Evolutionary conservation across 2,797 vertebrate genomes (phyloP).

Genomic region (Anniella stebbinsi): DNA sequence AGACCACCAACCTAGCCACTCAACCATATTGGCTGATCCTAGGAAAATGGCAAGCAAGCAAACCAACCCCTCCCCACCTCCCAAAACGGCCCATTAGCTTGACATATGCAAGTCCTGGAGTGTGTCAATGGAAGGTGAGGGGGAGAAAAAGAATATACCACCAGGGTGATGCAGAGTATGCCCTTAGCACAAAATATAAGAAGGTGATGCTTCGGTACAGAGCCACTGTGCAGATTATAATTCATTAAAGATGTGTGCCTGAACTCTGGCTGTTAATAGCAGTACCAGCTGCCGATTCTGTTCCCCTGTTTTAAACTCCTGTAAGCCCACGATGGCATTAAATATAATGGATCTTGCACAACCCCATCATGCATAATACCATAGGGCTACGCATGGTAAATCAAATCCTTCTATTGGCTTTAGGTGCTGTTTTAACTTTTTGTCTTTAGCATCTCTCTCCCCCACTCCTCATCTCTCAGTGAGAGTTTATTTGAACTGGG

Average conservation of each 20-base stretch:
- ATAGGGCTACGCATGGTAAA: neutral
- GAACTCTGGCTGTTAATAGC: neutral
- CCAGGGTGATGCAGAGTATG: neutral
- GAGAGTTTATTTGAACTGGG: neutral
- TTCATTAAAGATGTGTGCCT: neutral
- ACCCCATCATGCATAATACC: rapidly evolving
- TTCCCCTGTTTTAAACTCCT: neutral
- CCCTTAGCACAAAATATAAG: neutral
- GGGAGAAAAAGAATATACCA: too few species aligned
- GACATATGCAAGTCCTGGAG: neutral
- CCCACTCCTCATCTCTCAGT: neutral
- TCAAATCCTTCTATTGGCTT: neutral
- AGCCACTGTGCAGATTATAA: neutral
- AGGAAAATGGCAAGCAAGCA: neutral
- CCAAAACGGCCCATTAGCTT: neutral
- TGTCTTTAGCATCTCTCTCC: neutral
- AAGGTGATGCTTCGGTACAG: neutral
- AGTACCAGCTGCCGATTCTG: neutral
- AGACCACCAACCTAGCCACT: neutral
- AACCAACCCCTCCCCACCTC: neutral
- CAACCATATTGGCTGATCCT: neutral
- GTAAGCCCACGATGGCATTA: neutral
- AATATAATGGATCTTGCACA: neutral
- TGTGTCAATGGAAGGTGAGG: neutral
- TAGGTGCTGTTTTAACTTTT: rapidly evolving